Evolutionary conservation across 2,797 vertebrate species (phyloP).

Genomic region (Darevskia mixta): DNA sequence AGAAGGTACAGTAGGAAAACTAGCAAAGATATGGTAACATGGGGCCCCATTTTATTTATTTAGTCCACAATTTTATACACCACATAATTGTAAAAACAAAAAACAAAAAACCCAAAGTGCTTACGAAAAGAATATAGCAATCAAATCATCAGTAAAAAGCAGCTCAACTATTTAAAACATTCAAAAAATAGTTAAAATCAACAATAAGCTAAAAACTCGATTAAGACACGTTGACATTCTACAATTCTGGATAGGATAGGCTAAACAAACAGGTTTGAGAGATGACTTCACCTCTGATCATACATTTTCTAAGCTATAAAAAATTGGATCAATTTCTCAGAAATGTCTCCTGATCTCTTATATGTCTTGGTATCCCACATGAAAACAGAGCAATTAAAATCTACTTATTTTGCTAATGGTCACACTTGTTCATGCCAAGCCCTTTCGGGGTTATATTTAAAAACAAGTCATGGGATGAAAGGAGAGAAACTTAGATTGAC

Average conservation of each 20-base stretch:
- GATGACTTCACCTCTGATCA: slow-evolving; percentile 29
- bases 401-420: neutral
- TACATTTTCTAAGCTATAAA: slow-evolving; percentile 32
- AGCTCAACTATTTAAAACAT: too few relatives aligned
- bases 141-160: too few relatives aligned
- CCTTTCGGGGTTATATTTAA: slow-evolving; percentile 19
- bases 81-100: too few relatives aligned
- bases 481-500: slow-evolving; percentile 41
- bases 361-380: slow-evolving; percentile 15
- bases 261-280: neutral
- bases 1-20: neutral
- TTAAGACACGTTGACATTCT: too few relatives aligned
- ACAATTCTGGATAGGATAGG: too few relatives aligned
- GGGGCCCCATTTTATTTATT: neutral
- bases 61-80: too few relatives aligned
- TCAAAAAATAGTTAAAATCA: too few relatives aligned
- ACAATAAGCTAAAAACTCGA: too few relatives aligned
- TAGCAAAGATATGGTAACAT: neutral
- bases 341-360: neutral
- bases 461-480: neutral
- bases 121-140: too few relatives aligned
- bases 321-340: neutral
- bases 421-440: slow-evolving; percentile 61
- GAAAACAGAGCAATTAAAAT: neutral
- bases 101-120: too few relatives aligned